Percentiles rank a stretch among this genome's conserved stretches.
Evolutionary conservation across 2,113 vertebrate species (phyloP).

Genomic region (Python bivittatus): DNA sequence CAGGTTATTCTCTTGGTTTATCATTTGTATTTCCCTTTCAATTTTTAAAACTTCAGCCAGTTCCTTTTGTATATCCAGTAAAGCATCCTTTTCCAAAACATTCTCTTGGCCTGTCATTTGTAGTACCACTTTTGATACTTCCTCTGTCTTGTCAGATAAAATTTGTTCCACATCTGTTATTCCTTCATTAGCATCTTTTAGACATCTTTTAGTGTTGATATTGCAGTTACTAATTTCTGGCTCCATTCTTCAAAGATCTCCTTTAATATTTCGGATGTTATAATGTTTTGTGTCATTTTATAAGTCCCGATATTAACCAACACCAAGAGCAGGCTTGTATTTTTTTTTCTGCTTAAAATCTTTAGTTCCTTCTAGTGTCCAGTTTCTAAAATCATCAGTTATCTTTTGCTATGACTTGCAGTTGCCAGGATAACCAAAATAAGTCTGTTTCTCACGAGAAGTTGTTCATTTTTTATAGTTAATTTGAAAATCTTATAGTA

Average conservation of each 20-base stretch:
- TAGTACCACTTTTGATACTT: neutral
- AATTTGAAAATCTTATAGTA: neutral
- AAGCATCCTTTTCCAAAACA: neutral
- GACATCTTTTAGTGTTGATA: neutral
- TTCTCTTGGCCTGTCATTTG: neutral
- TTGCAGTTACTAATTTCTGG: neutral
- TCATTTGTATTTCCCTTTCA: neutral
- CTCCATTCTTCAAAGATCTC: neutral
- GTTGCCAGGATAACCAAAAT: neutral
- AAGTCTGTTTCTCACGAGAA: neutral
- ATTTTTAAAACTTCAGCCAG: no score
- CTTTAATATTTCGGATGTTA: neutral
- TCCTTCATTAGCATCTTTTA: neutral
- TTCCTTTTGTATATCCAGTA: no score
- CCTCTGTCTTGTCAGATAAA: neutral
- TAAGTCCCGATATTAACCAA: neutral
- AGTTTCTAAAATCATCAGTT: neutral
- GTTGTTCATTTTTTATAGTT: neutral
- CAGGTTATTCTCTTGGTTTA: no score
- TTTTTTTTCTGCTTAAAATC: neutral
- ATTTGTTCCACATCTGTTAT: neutral
- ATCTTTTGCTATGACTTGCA: neutral
- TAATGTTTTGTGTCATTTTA: neutral
- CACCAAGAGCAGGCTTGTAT: neutral
- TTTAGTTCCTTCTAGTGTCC: neutral